Base-by-base conservation (phyloP, 1,140 invertebrate species). In the Drosophila prosaltans region DNA sequence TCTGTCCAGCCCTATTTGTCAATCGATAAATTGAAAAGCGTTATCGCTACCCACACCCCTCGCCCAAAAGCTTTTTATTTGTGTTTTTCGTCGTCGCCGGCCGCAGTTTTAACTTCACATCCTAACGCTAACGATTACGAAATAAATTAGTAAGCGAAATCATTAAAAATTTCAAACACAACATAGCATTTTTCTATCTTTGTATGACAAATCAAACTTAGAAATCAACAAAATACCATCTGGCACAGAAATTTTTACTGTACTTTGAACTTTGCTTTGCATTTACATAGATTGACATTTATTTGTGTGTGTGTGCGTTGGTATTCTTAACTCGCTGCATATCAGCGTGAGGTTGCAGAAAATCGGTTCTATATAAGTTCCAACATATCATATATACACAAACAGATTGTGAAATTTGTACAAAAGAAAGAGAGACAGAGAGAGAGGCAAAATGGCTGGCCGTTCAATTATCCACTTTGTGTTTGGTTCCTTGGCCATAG, bases 291-390 rank as follows among this genome's bases (percentile, higher is more conserved):
- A 64, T 41, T n/a, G 28, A 30, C 28, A 3, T 30, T 30, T 30
- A 4, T 36, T 36, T 51, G 43, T 36, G 36, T 63, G 55, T 48
- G 65, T 55, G 64, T 43, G 11, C 30, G 58, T 36, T 36, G 32
- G 32, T 36, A 36, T 36, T 36, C 32, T 36, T 36, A 5, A 4
- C 6, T 57, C 30, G 39, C 21, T 58, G 78, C 69, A 69, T 73
- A 85, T 88, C 80, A 88, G 70, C 84, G 71, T 88, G 84, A 88
- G 71, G 24, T 81, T 89, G 84, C 84, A 85, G 9, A 68, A 71
- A 81, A 63, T 57, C 54, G 48, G 61, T 48, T 64, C 60, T 48
- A 59, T 45, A 41, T 16, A n/a, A 30, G 63, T 63, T 36, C 32
- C 32, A 70, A 55, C 30, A 64, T 63, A 65, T 65, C 6, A 65